These are phyloP conservation scores for Teleopsis dalmanni DNA, from an alignment of 1,140 invertebrate species.

Conservation along the genomic window DNA sequence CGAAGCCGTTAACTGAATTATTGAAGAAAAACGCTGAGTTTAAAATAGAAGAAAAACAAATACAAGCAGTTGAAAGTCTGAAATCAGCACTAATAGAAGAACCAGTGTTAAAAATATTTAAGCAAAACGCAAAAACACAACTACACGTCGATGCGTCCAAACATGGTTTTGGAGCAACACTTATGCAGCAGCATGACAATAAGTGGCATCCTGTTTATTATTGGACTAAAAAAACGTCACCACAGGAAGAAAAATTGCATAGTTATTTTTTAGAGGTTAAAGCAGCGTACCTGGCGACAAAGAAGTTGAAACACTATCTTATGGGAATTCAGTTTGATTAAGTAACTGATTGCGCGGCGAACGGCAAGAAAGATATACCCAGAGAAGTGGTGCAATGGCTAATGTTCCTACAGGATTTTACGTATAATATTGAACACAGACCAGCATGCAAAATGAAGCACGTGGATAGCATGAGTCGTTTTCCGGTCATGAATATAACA, in stretches of 20 bases:
- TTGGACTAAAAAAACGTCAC: slow-evolving; percentile 32
- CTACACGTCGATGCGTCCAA: slow-evolving; percentile 6
- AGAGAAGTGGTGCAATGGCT: not conserved
- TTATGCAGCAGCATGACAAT: slow-evolving; percentile 9
- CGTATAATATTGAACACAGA: not conserved
- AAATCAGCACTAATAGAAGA: not conserved
- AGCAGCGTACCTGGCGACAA: slow-evolving; percentile 1
- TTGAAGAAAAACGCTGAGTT: not conserved
- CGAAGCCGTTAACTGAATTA: slow-evolving; percentile 11
- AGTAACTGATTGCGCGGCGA: slow-evolving; percentile 1
- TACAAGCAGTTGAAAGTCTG: not conserved
- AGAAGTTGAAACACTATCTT: slow-evolving; percentile 2
- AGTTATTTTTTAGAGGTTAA: slow-evolving; percentile 5
- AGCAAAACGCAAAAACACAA: slow-evolving; percentile 4
- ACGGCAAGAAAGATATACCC: not conserved
- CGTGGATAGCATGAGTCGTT: slow-evolving; percentile 30
- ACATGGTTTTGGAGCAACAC: slow-evolving; percentile 19
- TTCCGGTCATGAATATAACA: slow-evolving; percentile 14
- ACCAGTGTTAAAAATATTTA: not conserved
- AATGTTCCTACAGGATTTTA: slow-evolving; percentile 3
- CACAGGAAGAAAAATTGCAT: slow-evolving; percentile 34
- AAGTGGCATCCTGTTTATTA: slow-evolving; percentile 12
- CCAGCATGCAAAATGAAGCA: not conserved
- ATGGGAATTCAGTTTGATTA: not conserved
- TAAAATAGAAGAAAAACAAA: not conserved